Conservation (phyloP, 2,888 invertebrate species). For the Stenodera caucasica region DNA sequence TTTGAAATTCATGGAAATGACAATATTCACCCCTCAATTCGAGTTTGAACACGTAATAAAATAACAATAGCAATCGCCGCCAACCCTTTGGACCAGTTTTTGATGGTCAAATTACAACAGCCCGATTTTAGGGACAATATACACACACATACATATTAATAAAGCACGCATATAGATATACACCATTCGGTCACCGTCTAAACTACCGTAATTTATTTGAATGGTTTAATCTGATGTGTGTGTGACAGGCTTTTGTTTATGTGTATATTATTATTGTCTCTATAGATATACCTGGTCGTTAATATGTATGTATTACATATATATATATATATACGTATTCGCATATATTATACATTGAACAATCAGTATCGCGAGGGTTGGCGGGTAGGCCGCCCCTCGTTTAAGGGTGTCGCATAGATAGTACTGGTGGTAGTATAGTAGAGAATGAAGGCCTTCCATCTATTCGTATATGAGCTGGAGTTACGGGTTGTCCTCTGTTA, state of each 20-base stretch:
- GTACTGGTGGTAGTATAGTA: background rate
- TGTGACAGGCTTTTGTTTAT: background rate
- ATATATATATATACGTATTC: background rate
- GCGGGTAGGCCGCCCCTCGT: background rate
- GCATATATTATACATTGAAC: background rate
- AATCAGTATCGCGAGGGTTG: background rate
- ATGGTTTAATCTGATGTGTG: constrained; percentile 7
- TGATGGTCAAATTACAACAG: background rate
- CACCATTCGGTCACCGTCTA: constrained; percentile 3
- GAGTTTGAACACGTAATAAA: constrained; percentile 3
- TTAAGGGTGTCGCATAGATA: background rate
- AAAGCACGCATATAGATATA: background rate
- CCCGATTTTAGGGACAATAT: background rate
- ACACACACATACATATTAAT: background rate
- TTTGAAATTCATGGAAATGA: too few relatives aligned
- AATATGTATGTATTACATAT: background rate
- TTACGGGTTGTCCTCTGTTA: constrained; percentile 2
- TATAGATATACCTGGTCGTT: background rate
- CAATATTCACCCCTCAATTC: background rate
- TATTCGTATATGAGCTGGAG: constrained; percentile 2
- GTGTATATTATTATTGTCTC: constrained; percentile 4
- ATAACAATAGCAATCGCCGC: background rate
- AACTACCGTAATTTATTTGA: constrained; percentile 5
- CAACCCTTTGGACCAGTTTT: background rate
- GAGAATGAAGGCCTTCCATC: constrained; percentile 4